Evolutionary conservation across 2,888 invertebrate species (phyloP).

Genomic region (Aspidiotus destructor): DNA sequence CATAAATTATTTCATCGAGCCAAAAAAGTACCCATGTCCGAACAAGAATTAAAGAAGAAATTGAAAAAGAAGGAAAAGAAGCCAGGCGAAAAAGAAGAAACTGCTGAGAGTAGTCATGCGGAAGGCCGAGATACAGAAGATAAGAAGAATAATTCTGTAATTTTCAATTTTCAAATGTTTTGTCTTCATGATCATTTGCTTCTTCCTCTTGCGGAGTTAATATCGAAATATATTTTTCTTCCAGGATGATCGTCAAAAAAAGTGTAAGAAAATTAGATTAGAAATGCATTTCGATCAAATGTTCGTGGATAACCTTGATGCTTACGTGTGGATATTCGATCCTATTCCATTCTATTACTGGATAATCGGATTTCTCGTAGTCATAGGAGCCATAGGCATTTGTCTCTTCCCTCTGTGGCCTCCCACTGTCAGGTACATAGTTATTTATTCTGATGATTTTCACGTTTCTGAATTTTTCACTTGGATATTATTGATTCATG

Average conservation of each 20-base stretch:
- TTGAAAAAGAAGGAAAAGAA: constrained; percentile 45
- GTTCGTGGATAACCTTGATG: constrained; percentile 87
- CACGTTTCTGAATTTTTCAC: neutral
- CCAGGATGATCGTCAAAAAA: constrained; percentile 45
- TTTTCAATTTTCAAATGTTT: neutral
- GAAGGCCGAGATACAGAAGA: constrained; percentile 39
- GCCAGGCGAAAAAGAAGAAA: constrained; percentile 46
- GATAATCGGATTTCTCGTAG: constrained; percentile 79
- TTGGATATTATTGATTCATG: neutral
- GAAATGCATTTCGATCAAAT: constrained; percentile 94
- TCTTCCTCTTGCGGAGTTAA: neutral
- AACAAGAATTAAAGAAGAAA: constrained; percentile 50
- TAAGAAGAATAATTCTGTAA: constrained; percentile 18
- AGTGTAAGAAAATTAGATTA: constrained; percentile 65
- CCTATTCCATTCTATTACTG: constrained; percentile 91
- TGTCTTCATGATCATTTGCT: neutral
- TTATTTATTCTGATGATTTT: neutral
- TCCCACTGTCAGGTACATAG: constrained; percentile 64
- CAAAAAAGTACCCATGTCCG: constrained; percentile 66
- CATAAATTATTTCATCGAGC: constrained; percentile 95
- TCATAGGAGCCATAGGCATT: constrained; percentile 85
- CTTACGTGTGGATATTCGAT: constrained; percentile 97
- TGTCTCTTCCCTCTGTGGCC: constrained; percentile 99
- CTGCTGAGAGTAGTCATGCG: constrained; percentile 49
- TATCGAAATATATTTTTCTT: neutral